Percentiles rank a stretch among this genome's conserved stretches.
These are phyloP conservation scores for Polymixis lichenea DNA, from an alignment of 2,888 invertebrate genomes.

Conservation along the genomic window DNA sequence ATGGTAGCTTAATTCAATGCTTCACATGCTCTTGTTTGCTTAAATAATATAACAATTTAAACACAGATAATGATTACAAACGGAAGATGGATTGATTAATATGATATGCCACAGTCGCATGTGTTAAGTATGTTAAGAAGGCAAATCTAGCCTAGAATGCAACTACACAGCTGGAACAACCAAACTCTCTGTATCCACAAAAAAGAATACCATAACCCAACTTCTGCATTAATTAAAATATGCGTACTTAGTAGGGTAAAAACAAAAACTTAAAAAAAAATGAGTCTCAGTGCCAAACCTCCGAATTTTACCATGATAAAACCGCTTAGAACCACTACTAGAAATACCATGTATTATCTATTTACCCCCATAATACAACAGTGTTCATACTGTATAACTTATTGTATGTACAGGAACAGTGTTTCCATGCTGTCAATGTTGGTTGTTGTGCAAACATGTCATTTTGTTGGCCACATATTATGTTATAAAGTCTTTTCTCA, in stretches of 20 bases:
- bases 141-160: neutral
- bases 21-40: neutral
- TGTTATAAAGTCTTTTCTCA: slow-evolving; percentile 31
- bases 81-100: too few relatives aligned
- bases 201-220: neutral
- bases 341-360: neutral
- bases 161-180: neutral
- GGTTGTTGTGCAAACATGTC: slow-evolving; percentile 45
- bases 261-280: too few relatives aligned
- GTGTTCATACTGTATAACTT: neutral
- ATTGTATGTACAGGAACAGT: slow-evolving; percentile 30
- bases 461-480: slow-evolving; percentile 26
- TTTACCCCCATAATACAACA: neutral
- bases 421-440: slow-evolving; percentile 39
- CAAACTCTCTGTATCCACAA: neutral
- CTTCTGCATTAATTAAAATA: neutral
- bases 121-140: neutral
- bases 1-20: neutral
- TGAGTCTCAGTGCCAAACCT: neutral
- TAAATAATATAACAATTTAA: neutral
- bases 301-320: neutral
- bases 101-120: too few relatives aligned
- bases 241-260: neutral
- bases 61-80: too few relatives aligned
- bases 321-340: neutral